Percentiles rank a stretch among this genome's conserved stretches.
Evolutionary conservation across 1,140 invertebrate genomes (phyloP).

Genomic region (Drosophila lacteicornis): DNA sequence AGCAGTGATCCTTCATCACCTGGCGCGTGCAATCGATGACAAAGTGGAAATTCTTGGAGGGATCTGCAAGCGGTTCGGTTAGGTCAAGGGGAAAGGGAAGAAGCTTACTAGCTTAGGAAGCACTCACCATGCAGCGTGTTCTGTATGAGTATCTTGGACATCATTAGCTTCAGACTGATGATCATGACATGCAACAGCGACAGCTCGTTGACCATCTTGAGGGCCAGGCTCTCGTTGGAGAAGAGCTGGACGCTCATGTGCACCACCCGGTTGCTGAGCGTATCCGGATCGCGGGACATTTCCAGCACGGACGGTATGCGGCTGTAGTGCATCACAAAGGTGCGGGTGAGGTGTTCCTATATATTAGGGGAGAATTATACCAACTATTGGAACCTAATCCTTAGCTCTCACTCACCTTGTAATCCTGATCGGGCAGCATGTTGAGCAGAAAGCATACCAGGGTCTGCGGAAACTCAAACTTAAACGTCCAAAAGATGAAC

Average conservation of each 20-base stretch:
- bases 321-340: conserved; percentile 98
- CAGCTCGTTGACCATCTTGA: conserved; percentile 95
- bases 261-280: conserved; percentile 96
- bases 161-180: conserved; percentile 96
- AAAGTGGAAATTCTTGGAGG: conserved; percentile 92
- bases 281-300: conserved; percentile 93
- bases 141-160: conserved; percentile 94
- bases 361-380: too few species aligned
- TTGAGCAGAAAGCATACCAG: conserved; percentile 97
- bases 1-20: conserved; percentile 99
- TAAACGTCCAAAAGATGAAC: conserved; percentile 98
- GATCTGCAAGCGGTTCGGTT: conserved; percentile 86
- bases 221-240: conserved; percentile 95
- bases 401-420: conserved; percentile 89
- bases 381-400: too few species aligned
- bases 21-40: conserved; percentile 96
- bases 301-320: conserved; percentile 96
- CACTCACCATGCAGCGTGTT: conserved; percentile 93
- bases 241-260: conserved; percentile 98
- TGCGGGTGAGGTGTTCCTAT: conserved; percentile 94
- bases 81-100: not conserved
- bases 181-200: conserved; percentile 97
- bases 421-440: conserved; percentile 97
- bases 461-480: conserved; percentile 98
- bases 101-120: too few species aligned